Percentiles rank a stretch among this genome's conserved stretches.
These are phyloP conservation scores for Diorhabda elongata DNA, from an alignment of 1,140 invertebrate species.

Conservation along the genomic window DNA sequence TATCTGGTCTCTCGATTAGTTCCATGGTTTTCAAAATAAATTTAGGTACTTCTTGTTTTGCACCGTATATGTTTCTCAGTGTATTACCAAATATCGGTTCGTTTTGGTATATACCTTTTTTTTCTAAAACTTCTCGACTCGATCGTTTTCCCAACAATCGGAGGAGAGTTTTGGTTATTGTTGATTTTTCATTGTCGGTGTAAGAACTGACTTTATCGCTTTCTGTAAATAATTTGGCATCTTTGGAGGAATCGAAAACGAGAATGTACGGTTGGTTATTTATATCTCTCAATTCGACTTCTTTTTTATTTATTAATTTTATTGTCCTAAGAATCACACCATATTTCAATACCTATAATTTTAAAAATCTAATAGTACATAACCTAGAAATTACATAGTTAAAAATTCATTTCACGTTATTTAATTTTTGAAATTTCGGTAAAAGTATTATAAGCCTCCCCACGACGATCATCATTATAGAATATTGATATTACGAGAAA, in stretches of 20 bases:
- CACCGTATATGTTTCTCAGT: slow-evolving; percentile 30
- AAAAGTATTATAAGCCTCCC: too few relatives aligned
- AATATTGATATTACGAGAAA: too few relatives aligned
- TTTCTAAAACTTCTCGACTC: slow-evolving; percentile 27
- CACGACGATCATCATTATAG: too few relatives aligned
- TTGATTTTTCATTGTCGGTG: slow-evolving; percentile 14
- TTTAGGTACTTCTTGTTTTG: slow-evolving; percentile 27
- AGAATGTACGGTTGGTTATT: slow-evolving; percentile 20
- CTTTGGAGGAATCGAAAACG: slow-evolving; percentile 22
- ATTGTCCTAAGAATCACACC: slow-evolving; percentile 20
- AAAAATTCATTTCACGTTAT: too few relatives aligned
- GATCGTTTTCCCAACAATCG: slow-evolving; percentile 29
- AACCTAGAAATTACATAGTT: too few relatives aligned
- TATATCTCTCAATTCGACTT: slow-evolving; percentile 25
- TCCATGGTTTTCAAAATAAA: slow-evolving; percentile 35
- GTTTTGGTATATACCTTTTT: slow-evolving; percentile 39
- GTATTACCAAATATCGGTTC: slow-evolving; percentile 43
- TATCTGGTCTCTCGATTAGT: slow-evolving; percentile 37
- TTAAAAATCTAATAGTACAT: too few relatives aligned
- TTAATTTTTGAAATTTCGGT: too few relatives aligned
- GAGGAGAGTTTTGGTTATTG: slow-evolving; percentile 23
- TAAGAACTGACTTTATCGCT: slow-evolving; percentile 25
- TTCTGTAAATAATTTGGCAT: slow-evolving; percentile 27
- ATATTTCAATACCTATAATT: slow-evolving; percentile 18
- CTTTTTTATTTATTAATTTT: slow-evolving; percentile 24